Evolutionary conservation across 2,888 invertebrate species (phyloP), one percentile per base, ranked within the genome.

Genomic region (Halictus ligatus): DNA sequence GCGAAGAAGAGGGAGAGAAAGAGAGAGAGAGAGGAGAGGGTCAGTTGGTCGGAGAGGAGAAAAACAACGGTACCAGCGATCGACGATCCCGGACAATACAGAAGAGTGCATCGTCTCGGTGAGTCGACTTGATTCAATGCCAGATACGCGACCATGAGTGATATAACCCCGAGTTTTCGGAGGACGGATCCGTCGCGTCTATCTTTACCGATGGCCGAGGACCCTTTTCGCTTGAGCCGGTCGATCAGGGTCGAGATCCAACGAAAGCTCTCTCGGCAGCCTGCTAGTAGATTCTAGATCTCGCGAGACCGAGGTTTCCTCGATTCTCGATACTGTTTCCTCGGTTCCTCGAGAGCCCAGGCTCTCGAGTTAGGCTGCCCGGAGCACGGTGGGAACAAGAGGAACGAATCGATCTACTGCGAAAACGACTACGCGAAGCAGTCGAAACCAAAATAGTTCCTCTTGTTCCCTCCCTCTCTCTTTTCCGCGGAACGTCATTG

Each of bases 81-180:
- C 67, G 18, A 54, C 72, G 50, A 73, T 76, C 75, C 78, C 76
- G 78, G 74, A 69, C 78, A 43, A 74, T 67, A 50, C 81, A 58
- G 43, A 64, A 60, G 75, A 81, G 78, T 77, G 81, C 87, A 86
- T 78, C 85, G 75, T 83, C 69, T 85, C 88, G 83, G 83, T 87
- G 84, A 88, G 84, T 78, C 81, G 80, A 58, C 73, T 86, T 83
- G 81, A 88, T 83, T 80, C 46, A 71, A 71, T 85, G 88, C 87
- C 87, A 87, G 58, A 69, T 69, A 29, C 35, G 15, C 77, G 50
- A 69, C 77, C 74, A 43, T 72, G 50, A 75, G 75, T 85, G 87
- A 87, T 84, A 88, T 87, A 87, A 87, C 77, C 71, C 40, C 50
- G 35, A 48, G 1, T 25, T 40, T 71, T n/a, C n/a, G 4, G 35